Base-by-base conservation (phyloP, 2,888 invertebrate species). In the Chironomus tentans region DNA sequence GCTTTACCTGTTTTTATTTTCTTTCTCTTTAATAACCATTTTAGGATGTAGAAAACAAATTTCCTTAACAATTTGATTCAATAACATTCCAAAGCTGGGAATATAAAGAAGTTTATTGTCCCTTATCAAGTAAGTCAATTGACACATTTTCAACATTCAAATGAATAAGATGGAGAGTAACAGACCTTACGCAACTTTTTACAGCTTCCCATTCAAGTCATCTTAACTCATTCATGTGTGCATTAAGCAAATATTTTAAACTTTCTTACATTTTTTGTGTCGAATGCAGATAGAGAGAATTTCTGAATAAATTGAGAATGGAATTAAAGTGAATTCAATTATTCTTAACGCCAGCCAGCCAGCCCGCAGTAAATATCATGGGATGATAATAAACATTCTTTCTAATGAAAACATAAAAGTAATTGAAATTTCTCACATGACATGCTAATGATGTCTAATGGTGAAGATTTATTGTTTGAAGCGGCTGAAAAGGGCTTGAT, bases 391-490 rank as follows among this genome's bases (percentile, higher is more conserved):
- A 38, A 38, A 38, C n/a, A 56, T 56, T 56, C 56, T 56, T 38
- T 56, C 15, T 56, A 18, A 56, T 56, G 56, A 56, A 56, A 65
- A 65, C 13, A 12, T 24, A 21, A 12, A 21, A 65, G 62, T 62
- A 61, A 61, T 21, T 48, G 18, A 38, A 47, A 18, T 68, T 15
- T 38, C 47, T 70, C 70, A 46, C 70, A 73, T 73, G 72, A 73
- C 72, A 73, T 73, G 72, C 72, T 73, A 73, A 73, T 73, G 72
- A 73, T 73, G 56, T 38, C 10, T 38, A 38, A 38, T 38, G 38
- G 38, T 38, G 38, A 4, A 10, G 1, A 7, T 38, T 38, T 2
- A 2, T 38, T 38, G 7, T 7, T 38, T 38, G 10, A 10, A 38
- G 38, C 38, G 38, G 38, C 38, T 2, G 38, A 38, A 38, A 38